Conservation (phyloP, 30 jellyfish, hydroid and myxozoan genomes). For the Hydractinia symbiolongicarpus region DNA sequence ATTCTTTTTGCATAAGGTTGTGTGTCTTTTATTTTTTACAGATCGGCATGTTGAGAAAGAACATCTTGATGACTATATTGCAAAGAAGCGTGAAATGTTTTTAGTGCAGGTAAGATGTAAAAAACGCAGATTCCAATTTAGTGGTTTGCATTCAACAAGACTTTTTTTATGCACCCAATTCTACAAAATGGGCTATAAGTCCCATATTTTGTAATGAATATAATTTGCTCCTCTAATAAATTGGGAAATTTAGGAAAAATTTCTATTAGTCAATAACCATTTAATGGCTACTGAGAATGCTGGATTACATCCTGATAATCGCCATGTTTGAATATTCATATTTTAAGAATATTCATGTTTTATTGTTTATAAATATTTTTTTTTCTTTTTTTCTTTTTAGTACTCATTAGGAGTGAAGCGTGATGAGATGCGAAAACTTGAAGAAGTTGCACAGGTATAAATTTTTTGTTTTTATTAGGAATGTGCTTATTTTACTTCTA, state of each 20-base stretch:
- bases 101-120: constrained; percentile 52
- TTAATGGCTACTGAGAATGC: no score
- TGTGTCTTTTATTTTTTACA: neutral
- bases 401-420: constrained; percentile 92
- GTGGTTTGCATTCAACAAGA: no score
- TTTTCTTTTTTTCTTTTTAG: constrained; percentile 22
- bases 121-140: neutral
- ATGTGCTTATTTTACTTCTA: neutral
- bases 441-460: constrained; percentile 83
- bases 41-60: constrained; percentile 90
- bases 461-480: neutral
- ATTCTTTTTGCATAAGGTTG: neutral
- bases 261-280: no score
- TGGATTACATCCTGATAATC: no score
- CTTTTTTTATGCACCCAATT: no score
- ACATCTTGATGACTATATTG: constrained; percentile 71
- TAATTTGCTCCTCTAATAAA: no score
- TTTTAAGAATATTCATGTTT: neutral
- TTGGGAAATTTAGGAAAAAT: no score
- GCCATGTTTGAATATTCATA: neutral
- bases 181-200: no score
- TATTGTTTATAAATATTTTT: neutral
- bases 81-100: constrained; percentile 98
- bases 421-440: constrained; percentile 96
- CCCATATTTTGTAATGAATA: no score